Evolutionary conservation across 1,140 invertebrate genomes (phyloP), one percentile per base, ranked within the genome.

Genomic region (Odontomachus brunneus): DNA sequence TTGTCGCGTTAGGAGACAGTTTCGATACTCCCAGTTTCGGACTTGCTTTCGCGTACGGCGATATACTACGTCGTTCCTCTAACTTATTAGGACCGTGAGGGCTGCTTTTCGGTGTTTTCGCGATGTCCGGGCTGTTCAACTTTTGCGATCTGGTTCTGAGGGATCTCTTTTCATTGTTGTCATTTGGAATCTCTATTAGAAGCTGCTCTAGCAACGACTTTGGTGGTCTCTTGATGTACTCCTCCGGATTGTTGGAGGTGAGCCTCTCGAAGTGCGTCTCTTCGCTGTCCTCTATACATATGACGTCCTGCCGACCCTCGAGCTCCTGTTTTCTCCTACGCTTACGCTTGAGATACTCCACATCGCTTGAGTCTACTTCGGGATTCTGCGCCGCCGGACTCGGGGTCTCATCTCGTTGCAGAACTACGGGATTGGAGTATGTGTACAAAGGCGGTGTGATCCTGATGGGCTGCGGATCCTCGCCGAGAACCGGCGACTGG

Each of bases 161-260:
- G 3, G 95, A 94, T 76, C 95, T 92, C 76, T 95, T 96, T 11
- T 95, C 95, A 17, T 92, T 93, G 66, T 94, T 95, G 38, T 96
- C 96, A 71, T 95, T 95, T 3, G 97, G 97, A 82, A 97, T 97
- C 88, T 97, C 97, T 85, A 97, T 97, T 0, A 97, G 93, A 69
- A 97, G 93, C 89, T 97, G 96, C 89, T 97, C 96, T 9, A 97
- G 91, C 51, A 97, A 92, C 57, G 96, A 96, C 89, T 97, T 97
- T 1, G 91, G 85, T 3, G 92, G 87, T 17, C 91, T 87, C 22
- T 92, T 92, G 3, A 91, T 88, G 59, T 91, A 92, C 24, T 94
- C 93, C 11, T 94, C 92, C 0, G 91, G 60, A 26, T 89, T 93
- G 24, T 92, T 91, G 11, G 92, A 84, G 55, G 89, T 92, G 1